Evolutionary conservation across 2,113 vertebrate genomes (phyloP), one percentile per base, ranked within the genome.

Genomic region (Phylloscopus trochilus): DNA sequence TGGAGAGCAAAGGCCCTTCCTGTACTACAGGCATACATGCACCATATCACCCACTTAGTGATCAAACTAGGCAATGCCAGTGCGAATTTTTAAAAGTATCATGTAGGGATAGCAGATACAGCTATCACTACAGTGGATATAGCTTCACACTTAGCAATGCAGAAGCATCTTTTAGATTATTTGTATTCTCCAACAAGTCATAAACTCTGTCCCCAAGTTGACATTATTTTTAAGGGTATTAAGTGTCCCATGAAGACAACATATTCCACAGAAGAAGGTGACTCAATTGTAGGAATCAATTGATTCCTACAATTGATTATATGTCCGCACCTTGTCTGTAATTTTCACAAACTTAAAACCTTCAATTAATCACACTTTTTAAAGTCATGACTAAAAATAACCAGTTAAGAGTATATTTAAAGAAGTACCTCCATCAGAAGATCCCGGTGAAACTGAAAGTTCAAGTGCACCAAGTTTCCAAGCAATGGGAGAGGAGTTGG

Each of bases 381-480:
- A 4, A 59, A 94, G 16, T 46, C 59, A 17, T 82, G 33, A 26
- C 30, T 68, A 82, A 70, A 52, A 85, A 37, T 11, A 72, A 67
- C 11, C 8, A 21, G 7, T 81, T 78, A 67, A 83, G 49, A 89
- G 11, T 31, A 83, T 60, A 59, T 63, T 46, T 76, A 84, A 82
- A 84, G 10, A 59, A 94, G 68, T 97, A 97, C 96, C 96, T 97
- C 80, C 75, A 90, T 95, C 15, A 96, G 90, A 92, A 85, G 93
- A 83, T 97, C 95, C 41, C 92, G 84, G 47, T 91, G 80, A 82
- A 96, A 93, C 33, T 95, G 90, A 35, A 97, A 96, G 23, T 87
- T 87, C 86, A 96, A 31, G 10, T 88, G 69, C 82, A 95, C 9
- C 51, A 96, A 88, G n/a, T 96, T 96, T 74, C 97, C 97, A 69